phyloP scores from a whole-genome alignment of 2,797 vertebrate species.

The Coregonus suidteri region DNA sequence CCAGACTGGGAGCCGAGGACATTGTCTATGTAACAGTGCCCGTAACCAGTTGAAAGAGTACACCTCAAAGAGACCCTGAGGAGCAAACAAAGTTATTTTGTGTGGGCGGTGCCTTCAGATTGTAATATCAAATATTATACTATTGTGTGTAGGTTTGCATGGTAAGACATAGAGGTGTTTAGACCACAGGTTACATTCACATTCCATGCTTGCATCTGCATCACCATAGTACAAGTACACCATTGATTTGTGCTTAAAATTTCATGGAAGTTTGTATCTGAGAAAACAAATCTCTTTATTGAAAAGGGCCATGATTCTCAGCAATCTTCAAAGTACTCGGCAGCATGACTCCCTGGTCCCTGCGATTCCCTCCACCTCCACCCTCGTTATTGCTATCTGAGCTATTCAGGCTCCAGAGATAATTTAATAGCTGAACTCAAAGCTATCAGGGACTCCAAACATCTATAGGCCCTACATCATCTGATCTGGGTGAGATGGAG shows the following conservation, averaged over 20 bases:
- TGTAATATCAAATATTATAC: neutral
- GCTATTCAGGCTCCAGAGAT: conserved; percentile 33
- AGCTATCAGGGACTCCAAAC: conserved; percentile 40
- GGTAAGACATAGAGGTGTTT: neutral
- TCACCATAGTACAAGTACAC: conserved; percentile 5
- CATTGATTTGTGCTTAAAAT: conserved; percentile 32
- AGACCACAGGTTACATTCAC: neutral
- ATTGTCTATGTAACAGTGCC: neutral
- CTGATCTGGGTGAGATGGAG: conserved; percentile 31
- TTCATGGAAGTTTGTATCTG: conserved; percentile 27
- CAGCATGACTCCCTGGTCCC: conserved; percentile 28
- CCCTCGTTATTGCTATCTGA: conserved; percentile 37
- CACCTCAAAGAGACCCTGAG: neutral
- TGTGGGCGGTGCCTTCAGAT: neutral
- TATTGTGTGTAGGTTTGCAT: neutral
- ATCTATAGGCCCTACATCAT: conserved; percentile 24
- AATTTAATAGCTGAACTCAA: conserved; percentile 40
- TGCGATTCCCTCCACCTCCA: conserved; percentile 37
- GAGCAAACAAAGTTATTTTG: neutral
- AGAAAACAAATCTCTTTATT: conserved; percentile 32
- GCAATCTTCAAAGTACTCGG: conserved; percentile 31
- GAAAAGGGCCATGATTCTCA: conserved; percentile 20
- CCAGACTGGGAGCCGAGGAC: neutral
- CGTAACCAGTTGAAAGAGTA: neutral
- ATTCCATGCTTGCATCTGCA: neutral